These are phyloP conservation scores for Troilus luridus DNA, from an alignment of 2,888 invertebrate species.

Conservation along the genomic window DNA sequence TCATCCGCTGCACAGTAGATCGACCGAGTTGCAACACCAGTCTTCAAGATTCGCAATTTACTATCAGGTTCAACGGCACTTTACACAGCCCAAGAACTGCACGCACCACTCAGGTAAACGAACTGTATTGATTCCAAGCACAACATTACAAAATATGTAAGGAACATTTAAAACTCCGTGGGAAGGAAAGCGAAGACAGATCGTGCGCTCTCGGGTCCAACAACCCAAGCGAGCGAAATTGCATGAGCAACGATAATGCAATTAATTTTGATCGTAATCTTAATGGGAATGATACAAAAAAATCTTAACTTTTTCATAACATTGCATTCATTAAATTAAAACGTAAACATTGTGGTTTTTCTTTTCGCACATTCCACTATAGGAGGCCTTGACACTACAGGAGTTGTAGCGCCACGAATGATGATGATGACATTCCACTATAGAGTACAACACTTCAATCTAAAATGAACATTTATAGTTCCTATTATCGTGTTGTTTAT, in stretches of 20 bases:
- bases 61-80: not conserved
- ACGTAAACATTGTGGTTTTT: not conserved
- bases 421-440: not conserved
- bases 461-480: not conserved
- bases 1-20: not conserved
- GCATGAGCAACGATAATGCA: conserved; percentile 17
- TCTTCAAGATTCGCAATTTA: not conserved
- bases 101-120: not conserved
- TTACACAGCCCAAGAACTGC: not conserved
- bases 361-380: not conserved
- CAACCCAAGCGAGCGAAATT: not conserved
- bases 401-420: too few relatives aligned
- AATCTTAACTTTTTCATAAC: not conserved
- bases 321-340: not conserved
- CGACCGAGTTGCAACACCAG: not conserved
- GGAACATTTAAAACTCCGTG: not conserved
- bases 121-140: not conserved
- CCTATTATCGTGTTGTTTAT: not conserved
- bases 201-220: not conserved
- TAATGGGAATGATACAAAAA: not conserved
- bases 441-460: not conserved
- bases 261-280: not conserved
- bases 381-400: too few relatives aligned
- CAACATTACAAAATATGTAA: not conserved
- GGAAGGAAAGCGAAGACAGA: not conserved